Evolutionary conservation across 2,113 vertebrate genomes (phyloP), one percentile per base, ranked within the genome.

Genomic region (Actinemys pallida): DNA sequence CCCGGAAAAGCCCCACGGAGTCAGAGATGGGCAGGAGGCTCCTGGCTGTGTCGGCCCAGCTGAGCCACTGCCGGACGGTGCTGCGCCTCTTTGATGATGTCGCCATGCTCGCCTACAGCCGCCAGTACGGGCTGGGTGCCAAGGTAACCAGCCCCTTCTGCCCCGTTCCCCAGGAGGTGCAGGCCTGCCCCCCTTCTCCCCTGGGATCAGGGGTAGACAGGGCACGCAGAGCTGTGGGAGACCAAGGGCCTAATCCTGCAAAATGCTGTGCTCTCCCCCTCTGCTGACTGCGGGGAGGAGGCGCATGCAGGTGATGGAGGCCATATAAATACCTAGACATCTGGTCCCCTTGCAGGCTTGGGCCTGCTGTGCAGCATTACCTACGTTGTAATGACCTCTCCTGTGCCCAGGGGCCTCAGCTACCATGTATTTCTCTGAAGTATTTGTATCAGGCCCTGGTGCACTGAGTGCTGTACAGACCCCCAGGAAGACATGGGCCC

Each of bases 81-180:
- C 98, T 99, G 92, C 98, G 99, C 80, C 98, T 99, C 91, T 99
- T 99, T 27, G 99, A 99, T 19, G 99, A 99, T 88, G 94, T 99
- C 10, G 98, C 99, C 94, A 99, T 99, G 99, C 95, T 99, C 80
- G 86, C 98, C 25, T 98, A 99, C 97, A 99, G 98, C 52, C 97
- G 97, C 84, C 95, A 98, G 86, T 99, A 99, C 1, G 99, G 99
- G 65, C 92, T 99, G 65, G 99, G 99, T 86, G 88, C 96, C 8
- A 72, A 98, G 99, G 99, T 99, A 97, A 98, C 69, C 2, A 42
- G 50, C 42, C 25, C 54, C 13, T 5, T 9, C 62, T 10, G 14
- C 35, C 35, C 59, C 59, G 31, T 29, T 31, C 31, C 59, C 16
- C 31, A 3, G 47, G 35, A 52, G 50, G 29, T 5, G 62, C 62